Evolutionary conservation across 2,113 vertebrate genomes (phyloP).

Genomic region (Lamprotornis superbus): DNA sequence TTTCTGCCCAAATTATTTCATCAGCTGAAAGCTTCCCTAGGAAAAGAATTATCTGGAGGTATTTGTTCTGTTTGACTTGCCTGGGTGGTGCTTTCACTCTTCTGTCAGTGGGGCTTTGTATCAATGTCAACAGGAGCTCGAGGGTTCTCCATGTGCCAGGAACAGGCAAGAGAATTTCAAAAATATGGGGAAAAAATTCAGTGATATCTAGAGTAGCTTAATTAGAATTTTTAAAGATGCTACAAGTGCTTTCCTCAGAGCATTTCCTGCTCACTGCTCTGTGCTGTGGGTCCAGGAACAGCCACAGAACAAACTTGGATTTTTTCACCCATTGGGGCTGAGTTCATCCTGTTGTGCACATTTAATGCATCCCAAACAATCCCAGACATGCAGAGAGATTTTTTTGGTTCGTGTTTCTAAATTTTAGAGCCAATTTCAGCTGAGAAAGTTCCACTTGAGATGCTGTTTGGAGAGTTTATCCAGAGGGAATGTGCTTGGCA

Average conservation of each 20-base stretch:
- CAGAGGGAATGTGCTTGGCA: background rate
- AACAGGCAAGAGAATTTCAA: background rate
- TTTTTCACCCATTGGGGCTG: fast-evolving
- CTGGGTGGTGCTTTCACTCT: background rate
- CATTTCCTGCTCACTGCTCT: background rate
- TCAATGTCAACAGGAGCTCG: background rate
- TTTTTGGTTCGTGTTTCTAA: background rate
- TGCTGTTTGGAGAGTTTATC: background rate
- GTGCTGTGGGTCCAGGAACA: background rate
- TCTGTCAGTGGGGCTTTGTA: background rate
- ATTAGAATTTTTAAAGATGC: background rate
- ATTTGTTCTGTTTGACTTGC: background rate
- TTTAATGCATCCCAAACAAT: fast-evolving
- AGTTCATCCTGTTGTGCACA: background rate
- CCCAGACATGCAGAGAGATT: background rate
- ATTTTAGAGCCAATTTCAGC: background rate
- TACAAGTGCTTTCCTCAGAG: background rate
- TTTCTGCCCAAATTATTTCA: background rate
- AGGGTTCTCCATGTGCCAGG: background rate
- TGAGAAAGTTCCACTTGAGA: background rate
- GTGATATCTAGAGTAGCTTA: background rate
- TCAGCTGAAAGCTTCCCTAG: background rate
- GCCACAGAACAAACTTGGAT: background rate
- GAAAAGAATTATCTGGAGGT: background rate
- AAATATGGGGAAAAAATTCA: background rate